Conservation (phyloP, 2,888 invertebrate genomes). For the Oligia latruncula region DNA sequence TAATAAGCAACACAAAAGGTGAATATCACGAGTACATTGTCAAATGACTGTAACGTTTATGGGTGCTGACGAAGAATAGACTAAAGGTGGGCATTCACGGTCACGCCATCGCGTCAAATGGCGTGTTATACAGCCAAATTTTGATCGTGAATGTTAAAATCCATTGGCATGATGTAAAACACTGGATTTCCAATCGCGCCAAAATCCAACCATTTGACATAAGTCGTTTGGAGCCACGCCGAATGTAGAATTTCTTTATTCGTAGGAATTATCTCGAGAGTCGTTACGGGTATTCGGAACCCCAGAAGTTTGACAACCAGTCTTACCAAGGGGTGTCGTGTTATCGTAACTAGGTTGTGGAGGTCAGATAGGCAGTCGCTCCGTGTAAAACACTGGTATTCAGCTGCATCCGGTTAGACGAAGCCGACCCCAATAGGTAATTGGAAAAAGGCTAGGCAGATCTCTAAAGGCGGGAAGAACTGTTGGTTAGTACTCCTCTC, state of each 20-base stretch:
- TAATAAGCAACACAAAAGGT: conserved; percentile 2
- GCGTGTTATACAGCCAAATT: too few relatives aligned
- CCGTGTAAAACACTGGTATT: too few relatives aligned
- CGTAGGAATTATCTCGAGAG: background rate
- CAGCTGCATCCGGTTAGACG: background rate
- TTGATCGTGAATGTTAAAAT: too few relatives aligned
- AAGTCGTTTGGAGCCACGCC: too few relatives aligned
- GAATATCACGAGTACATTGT: background rate
- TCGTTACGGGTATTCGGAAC: too few relatives aligned
- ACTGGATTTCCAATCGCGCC: too few relatives aligned
- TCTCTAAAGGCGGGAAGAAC: background rate
- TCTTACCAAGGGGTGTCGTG: background rate
- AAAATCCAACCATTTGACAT: too few relatives aligned
- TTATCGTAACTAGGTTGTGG: too few relatives aligned
- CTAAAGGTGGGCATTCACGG: background rate
- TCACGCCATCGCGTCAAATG: too few relatives aligned
- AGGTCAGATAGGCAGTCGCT: too few relatives aligned
- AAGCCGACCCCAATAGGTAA: background rate
- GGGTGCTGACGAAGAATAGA: background rate
- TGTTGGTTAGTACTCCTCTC: background rate
- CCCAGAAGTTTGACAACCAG: background rate
- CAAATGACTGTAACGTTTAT: background rate
- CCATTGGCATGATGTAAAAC: too few relatives aligned
- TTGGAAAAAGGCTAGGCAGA: too few relatives aligned
- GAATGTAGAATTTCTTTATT: background rate